Conservation (phyloP, 2,113 vertebrate species). For the Brachirus orientalis region DNA sequence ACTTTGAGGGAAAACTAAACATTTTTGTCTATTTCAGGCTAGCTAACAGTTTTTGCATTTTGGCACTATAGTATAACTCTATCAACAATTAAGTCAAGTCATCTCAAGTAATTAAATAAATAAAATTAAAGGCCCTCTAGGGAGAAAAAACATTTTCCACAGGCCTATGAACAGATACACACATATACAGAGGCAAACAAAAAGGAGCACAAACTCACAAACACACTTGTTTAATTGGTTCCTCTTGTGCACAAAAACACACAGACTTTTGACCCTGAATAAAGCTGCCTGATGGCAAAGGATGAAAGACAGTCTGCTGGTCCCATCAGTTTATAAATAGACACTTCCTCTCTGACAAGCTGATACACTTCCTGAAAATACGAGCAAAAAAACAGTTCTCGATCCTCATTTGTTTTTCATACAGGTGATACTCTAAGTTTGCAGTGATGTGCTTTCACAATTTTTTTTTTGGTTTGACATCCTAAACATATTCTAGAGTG, state of each 20-base stretch:
- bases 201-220: conserved; percentile 24
- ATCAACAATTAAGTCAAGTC: conserved; percentile 44
- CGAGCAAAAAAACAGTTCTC: neutral
- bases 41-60: conserved; percentile 56
- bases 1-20: too few species aligned
- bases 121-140: conserved; percentile 30
- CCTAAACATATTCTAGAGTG: neutral
- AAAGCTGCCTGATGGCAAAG: conserved; percentile 32
- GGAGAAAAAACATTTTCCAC: conserved; percentile 10
- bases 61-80: conserved; percentile 54
- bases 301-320: conserved; percentile 51
- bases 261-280: conserved; percentile 44
- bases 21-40: too few species aligned
- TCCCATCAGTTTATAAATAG: conserved; percentile 63
- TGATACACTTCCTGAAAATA: conserved; percentile 60
- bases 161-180: neutral
- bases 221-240: conserved; percentile 12
- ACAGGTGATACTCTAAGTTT: conserved; percentile 37
- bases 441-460: conserved; percentile 17
- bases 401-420: conserved; percentile 21
- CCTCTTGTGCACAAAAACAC: conserved; percentile 31
- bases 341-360: conserved; percentile 54
- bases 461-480: neutral
- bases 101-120: neutral
- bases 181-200: conserved; percentile 3